Evolutionary conservation across 2,888 invertebrate genomes (phyloP).

Genomic region (Leptarthrus brevirostris): DNA sequence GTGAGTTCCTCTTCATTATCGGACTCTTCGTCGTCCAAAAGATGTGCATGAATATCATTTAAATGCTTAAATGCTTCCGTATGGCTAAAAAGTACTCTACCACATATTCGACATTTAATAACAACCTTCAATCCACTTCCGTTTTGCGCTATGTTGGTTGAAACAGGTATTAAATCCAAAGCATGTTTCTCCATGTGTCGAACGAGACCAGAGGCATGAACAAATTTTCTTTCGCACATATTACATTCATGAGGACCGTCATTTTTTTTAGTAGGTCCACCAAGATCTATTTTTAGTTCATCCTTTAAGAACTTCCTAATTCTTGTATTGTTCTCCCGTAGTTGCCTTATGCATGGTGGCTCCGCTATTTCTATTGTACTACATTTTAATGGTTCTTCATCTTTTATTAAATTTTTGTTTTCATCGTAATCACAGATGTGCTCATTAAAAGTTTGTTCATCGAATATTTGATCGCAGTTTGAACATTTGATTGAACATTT

Average conservation of each 20-base stretch:
- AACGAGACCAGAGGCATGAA: constrained; percentile 64
- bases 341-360: constrained; percentile 60
- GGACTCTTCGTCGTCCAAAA: constrained; percentile 55
- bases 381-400: constrained; percentile 28
- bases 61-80: constrained; percentile 60
- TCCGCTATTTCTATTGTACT: constrained; percentile 50
- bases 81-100: constrained; percentile 61
- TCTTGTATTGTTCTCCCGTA: constrained; percentile 64
- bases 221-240: constrained; percentile 66
- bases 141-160: constrained; percentile 50
- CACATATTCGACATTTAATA: constrained; percentile 63
- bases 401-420: constrained; percentile 57
- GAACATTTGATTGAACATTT: constrained; percentile 58
- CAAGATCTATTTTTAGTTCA: constrained; percentile 61
- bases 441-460: constrained; percentile 57
- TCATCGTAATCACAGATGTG: constrained; percentile 61
- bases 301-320: constrained; percentile 64
- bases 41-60: constrained; percentile 56
- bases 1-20: constrained; percentile 53
- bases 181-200: constrained; percentile 67
- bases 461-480: constrained; percentile 61
- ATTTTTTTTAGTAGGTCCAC: constrained; percentile 55
- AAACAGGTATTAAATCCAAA: constrained; percentile 61
- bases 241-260: constrained; percentile 64
- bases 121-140: constrained; percentile 59